phyloP scores from a whole-genome alignment of 2,888 invertebrate species.

The Branchinecta sandiegonensis region DNA sequence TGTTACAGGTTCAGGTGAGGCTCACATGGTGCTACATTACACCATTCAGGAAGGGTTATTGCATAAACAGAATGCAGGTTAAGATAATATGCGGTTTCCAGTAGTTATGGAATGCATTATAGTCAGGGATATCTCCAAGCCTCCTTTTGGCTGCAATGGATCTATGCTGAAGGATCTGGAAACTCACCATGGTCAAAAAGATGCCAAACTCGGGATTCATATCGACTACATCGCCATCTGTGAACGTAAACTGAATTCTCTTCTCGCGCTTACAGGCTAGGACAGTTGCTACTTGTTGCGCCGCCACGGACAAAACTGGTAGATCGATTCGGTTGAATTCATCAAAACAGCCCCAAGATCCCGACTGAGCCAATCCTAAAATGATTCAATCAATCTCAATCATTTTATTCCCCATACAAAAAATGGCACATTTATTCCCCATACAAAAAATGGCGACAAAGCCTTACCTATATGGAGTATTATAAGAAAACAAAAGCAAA shows the following conservation, averaged over 20 bases:
- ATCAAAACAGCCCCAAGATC: conserved; percentile 96
- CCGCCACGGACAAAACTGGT: conserved; percentile 85
- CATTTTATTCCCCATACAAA: conserved; percentile 16
- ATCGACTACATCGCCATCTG: conserved; percentile 80
- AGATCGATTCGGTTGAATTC: conserved; percentile 91
- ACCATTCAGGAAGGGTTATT: too few relatives aligned
- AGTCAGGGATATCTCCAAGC: too few relatives aligned
- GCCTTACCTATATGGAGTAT: background rate
- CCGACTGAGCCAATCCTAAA: conserved; percentile 72
- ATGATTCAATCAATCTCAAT: conserved; percentile 20
- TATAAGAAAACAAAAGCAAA: background rate
- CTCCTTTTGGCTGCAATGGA: too few relatives aligned
- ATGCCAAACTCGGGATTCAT: conserved; percentile 94
- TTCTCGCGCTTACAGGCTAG: conserved; percentile 84
- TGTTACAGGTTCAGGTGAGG: too few relatives aligned
- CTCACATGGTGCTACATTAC: too few relatives aligned
- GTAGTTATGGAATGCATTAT: too few relatives aligned
- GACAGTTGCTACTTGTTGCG: conserved; percentile 83
- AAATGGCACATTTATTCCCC: background rate
- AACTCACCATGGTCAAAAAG: conserved; percentile 81
- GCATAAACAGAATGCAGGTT: too few relatives aligned
- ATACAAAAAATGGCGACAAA: conserved; percentile 2
- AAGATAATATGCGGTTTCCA: too few relatives aligned
- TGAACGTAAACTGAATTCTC: conserved; percentile 75
- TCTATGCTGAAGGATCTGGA: too few relatives aligned